phyloP scores from a whole-genome alignment of 2,888 invertebrate genomes.

The Cybosia mesomella region DNA sequence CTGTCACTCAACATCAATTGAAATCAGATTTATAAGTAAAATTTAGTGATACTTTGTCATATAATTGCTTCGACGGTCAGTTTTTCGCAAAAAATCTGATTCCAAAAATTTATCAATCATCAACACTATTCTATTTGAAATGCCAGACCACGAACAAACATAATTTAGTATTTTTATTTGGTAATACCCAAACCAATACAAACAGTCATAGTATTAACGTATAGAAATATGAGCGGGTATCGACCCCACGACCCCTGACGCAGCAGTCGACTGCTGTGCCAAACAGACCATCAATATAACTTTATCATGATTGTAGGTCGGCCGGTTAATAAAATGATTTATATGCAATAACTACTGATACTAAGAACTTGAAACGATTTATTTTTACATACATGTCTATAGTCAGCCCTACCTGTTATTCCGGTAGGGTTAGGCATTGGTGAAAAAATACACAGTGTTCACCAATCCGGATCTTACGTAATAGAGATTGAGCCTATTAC shows the following conservation, averaged over 20 bases:
- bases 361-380: not conserved
- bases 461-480: not conserved
- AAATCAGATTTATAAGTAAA: too few species aligned
- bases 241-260: not conserved
- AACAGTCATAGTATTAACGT: not conserved
- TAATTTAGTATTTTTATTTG: too few species aligned
- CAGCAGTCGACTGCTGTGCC: not conserved
- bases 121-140: not conserved
- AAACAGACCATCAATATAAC: not conserved
- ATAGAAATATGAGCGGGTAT: not conserved
- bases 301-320: not conserved
- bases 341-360: slow-evolving; percentile 11
- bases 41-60: not conserved
- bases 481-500: not conserved
- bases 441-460: not conserved
- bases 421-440: not conserved
- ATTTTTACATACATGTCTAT: not conserved
- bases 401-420: too few species aligned
- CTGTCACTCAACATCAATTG: too few species aligned
- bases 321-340: not conserved
- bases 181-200: not conserved
- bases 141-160: not conserved
- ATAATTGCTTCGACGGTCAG: not conserved
- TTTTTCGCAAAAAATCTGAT: not conserved
- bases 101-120: not conserved